Conservation (phyloP, 2,113 vertebrate species). For the Centropus bengalensis region DNA sequence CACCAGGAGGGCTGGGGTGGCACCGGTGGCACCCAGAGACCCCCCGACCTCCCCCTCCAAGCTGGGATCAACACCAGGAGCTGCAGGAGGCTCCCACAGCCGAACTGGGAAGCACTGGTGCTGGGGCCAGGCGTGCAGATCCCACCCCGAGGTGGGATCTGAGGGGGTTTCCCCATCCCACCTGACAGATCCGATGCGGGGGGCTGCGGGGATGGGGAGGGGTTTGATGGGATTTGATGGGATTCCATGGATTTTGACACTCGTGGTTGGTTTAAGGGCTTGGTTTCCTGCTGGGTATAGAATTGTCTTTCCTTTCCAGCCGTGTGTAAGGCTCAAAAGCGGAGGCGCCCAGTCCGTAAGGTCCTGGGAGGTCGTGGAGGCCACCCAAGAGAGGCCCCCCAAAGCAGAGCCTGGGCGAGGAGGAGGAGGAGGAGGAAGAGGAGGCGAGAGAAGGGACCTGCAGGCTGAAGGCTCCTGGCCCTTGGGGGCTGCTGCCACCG, state of each 20-base stretch:
- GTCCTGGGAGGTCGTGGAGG: conserved; percentile 79
- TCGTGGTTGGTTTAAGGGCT: conserved; percentile 74
- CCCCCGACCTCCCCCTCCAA: too few relatives aligned
- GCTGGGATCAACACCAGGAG: too few relatives aligned
- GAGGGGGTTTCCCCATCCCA: too few relatives aligned
- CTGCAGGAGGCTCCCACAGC: not conserved
- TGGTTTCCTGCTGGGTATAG: conserved; percentile 78
- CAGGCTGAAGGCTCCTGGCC: conserved; percentile 73
- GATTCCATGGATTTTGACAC: not conserved
- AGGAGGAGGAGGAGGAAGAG: conserved; percentile 63
- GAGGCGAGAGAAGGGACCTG: conserved; percentile 75
- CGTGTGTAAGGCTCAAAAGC: conserved; percentile 92
- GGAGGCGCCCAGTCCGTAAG: conserved; percentile 84
- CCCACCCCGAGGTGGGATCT: too few relatives aligned
- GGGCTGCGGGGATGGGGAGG: too few relatives aligned
- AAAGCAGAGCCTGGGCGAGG: conserved; percentile 83
- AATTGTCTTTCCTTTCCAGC: conserved; percentile 83
- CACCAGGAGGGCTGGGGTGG: fast-evolving
- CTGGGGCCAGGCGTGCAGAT: not conserved
- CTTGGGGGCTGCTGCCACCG: conserved; percentile 62
- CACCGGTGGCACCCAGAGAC: not conserved
- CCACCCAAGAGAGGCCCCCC: conserved; percentile 80
- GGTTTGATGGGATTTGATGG: too few relatives aligned
- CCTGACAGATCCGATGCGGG: too few relatives aligned
- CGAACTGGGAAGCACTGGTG: not conserved